Conservation (phyloP, 2,888 invertebrate genomes). For the Galerucella calmariensis region DNA sequence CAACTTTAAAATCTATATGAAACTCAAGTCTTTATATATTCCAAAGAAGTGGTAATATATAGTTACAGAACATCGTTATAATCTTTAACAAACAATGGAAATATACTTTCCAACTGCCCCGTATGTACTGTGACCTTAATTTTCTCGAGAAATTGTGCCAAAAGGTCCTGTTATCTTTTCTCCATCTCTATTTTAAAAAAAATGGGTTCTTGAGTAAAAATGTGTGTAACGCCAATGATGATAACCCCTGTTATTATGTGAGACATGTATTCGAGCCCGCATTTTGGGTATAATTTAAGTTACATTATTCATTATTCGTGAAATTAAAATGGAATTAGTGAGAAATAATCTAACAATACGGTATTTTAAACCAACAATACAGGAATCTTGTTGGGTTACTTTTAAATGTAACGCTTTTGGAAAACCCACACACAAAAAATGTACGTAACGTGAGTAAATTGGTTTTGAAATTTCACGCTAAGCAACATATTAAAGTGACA, state of each 20-base stretch:
- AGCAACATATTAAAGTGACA: neutral
- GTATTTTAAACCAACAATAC: conserved; percentile 27
- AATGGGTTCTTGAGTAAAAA: neutral
- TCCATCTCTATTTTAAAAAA: neutral
- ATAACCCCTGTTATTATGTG: conserved; percentile 25
- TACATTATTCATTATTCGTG: conserved; percentile 31
- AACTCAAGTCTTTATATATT: too few species aligned
- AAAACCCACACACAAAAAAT: neutral
- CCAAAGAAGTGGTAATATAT: too few species aligned
- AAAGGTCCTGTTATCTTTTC: too few species aligned
- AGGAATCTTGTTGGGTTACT: conserved; percentile 13
- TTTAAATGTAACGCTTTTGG: conserved; percentile 3
- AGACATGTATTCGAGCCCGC: conserved; percentile 24
- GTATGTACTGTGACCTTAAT: too few species aligned
- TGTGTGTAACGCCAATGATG: conserved; percentile 15
- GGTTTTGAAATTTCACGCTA: neutral
- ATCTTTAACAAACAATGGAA: too few species aligned
- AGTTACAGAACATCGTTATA: too few species aligned
- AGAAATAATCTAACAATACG: conserved; percentile 26
- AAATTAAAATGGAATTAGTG: conserved; percentile 32
- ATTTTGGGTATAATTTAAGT: conserved; percentile 28
- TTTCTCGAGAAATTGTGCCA: too few species aligned
- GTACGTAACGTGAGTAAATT: neutral
- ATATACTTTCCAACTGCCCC: too few species aligned
- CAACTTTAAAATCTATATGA: too few species aligned